phyloP scores from a whole-genome alignment of 2,113 vertebrate genomes.

The Eurystomus gularis region DNA sequence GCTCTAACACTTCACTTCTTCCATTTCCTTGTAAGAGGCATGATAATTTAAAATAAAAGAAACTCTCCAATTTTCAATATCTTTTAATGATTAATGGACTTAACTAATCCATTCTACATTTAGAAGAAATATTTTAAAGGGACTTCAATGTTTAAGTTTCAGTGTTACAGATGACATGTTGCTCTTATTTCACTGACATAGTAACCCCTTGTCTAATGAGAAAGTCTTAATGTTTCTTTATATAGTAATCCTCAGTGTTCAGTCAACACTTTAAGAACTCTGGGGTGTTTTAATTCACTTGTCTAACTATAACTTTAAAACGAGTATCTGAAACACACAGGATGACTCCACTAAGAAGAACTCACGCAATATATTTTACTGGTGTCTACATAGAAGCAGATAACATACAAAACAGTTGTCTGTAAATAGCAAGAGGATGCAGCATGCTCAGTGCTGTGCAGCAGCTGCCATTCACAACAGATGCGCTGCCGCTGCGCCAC shows the following conservation, averaged over 20 bases:
- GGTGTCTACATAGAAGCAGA: neutral
- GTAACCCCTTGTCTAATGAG: neutral
- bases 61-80: neutral
- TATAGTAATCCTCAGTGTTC: neutral
- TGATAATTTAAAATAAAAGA: neutral
- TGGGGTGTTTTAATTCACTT: neutral
- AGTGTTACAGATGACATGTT: neutral
- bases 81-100: neutral
- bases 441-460: neutral
- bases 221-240: constrained; percentile 3
- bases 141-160: neutral
- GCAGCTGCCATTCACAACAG: constrained; percentile 63
- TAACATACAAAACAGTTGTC: neutral
- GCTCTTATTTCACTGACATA: neutral
- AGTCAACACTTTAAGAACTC: constrained; percentile 3
- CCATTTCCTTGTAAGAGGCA: neutral
- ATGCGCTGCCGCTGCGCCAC: rapidly evolving
- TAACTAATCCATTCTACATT: neutral
- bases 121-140: neutral
- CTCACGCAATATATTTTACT: neutral
- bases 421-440: neutral
- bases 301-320: neutral
- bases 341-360: neutral
- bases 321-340: neutral
- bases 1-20: neutral